These are phyloP conservation scores for Achatina immaculata DNA, from an alignment of 1,140 invertebrate genomes.

Conservation along the genomic window DNA sequence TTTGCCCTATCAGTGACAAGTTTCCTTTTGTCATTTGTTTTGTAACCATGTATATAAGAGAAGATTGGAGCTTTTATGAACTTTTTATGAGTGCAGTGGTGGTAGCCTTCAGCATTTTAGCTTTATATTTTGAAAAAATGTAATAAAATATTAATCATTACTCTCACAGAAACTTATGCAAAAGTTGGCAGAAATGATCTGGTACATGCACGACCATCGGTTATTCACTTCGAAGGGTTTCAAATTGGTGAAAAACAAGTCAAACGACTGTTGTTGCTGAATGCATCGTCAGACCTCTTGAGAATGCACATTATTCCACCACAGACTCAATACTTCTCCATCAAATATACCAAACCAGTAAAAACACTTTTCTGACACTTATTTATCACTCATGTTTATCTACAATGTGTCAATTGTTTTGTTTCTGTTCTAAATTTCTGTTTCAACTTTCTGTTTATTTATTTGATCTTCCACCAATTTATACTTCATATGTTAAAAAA, in stretches of 20 bases:
- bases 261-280: conserved; percentile 60
- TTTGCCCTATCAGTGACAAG: too few relatives aligned
- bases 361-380: conserved; percentile 42
- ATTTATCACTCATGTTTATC: not conserved
- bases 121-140: too few relatives aligned
- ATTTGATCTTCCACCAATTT: not conserved
- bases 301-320: conserved; percentile 70
- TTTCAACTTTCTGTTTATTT: not conserved
- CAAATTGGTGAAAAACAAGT: conserved; percentile 62
- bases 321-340: conserved; percentile 69
- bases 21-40: too few relatives aligned
- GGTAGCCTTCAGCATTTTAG: too few relatives aligned
- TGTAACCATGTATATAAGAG: too few relatives aligned
- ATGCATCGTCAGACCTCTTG: conserved; percentile 68
- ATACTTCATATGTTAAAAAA: not conserved
- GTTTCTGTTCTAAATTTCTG: not conserved
- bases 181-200: conserved; percentile 66
- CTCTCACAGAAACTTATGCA: conserved; percentile 65
- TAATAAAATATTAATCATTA: too few relatives aligned
- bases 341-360: conserved; percentile 69
- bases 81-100: too few relatives aligned
- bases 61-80: too few relatives aligned
- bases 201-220: conserved; percentile 63
- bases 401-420: not conserved
- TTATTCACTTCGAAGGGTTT: conserved; percentile 70